Base-by-base conservation (phyloP, 2,888 invertebrate species). In the Diaphora mendica region DNA sequence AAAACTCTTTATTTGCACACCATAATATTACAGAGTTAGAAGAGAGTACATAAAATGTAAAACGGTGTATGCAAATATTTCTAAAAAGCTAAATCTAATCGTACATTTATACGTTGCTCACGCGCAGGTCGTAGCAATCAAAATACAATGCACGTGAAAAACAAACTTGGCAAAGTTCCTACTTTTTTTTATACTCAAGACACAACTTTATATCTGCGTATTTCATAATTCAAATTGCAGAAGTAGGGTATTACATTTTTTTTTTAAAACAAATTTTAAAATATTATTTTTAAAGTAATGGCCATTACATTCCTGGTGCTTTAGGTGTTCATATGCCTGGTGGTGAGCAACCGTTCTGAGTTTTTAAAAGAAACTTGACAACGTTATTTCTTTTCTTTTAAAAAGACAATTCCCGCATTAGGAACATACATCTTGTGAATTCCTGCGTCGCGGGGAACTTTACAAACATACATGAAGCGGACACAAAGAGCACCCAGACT, bases 121-220 rank as follows among this genome's bases (percentile, higher is more conserved):
- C 73, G 67, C 68, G 77, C 39, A 66, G 68, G 64, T 39, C 30
- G n/a, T 39, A 23, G 39, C 67, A 67, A 77, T 79, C 73, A 74
- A 81, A 81, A 81, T 77, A 81, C 35, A 8, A 44, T 7, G 72
- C 80, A 81, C 82, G 80, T 81, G 79, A 72, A 33, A 11, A 72
- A 67, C n/a, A 13, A 72, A 67, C 30, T 77, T 64, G 80, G 80
- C 79, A 30, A 3, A 33, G 17, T 39, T 71, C 80, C 79, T 81
- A 75, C 59, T 48, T 26, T 59, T 59, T 59, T 59, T 55, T 55
- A 23, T 55, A n/a, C n/a, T 3, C 13, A 30, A 11, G 59, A 59
- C 11, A 59, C n/a, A 59, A 30, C 15, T 59, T n/a, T 55, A 55
- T n/a, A 8, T 1, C 30, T 26, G 26, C 15, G 26, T 59, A 59